These are phyloP conservation scores for Thamnophis elegans DNA, from an alignment of 2,797 vertebrate genomes.

Conservation along the genomic window DNA sequence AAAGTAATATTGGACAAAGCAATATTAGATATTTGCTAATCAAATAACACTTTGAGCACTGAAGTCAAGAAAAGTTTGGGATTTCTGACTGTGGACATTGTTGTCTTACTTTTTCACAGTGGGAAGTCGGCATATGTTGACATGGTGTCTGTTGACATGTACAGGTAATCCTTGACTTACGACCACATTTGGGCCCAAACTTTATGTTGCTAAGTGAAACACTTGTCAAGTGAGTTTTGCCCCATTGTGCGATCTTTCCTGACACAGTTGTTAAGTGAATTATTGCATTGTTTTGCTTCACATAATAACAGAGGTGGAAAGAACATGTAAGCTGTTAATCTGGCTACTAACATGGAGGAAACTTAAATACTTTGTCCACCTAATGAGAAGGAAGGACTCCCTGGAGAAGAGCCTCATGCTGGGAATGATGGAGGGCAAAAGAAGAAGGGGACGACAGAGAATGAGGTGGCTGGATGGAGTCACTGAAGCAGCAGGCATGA, in stretches of 20 bases:
- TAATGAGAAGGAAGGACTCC: no score
- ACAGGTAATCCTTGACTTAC: background rate
- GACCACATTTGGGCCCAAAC: background rate
- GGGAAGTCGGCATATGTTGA: conserved; percentile 18
- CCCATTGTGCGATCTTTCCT: background rate
- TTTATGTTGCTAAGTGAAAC: background rate
- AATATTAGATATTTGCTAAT: conserved; percentile 46
- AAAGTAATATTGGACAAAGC: conserved; percentile 53
- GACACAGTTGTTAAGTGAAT: background rate
- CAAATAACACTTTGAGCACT: conserved; percentile 45
- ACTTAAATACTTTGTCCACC: no score
- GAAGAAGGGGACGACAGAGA: no score
- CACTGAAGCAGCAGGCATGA: no score
- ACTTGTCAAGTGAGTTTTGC: background rate
- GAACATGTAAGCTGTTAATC: no score
- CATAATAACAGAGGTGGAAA: no score
- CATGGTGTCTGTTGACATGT: background rate
- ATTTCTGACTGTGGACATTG: conserved; percentile 34
- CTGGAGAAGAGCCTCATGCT: no score
- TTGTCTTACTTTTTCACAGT: conserved; percentile 33
- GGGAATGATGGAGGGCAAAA: no score
- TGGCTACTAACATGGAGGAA: no score
- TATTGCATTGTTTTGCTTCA: background rate
- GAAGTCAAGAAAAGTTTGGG: conserved; percentile 39
- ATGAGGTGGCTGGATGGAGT: no score